Percentiles rank a stretch among this genome's conserved stretches.
phyloP scores from a whole-genome alignment of 2,113 vertebrate species.

The Onychostruthus taczanowskii region DNA sequence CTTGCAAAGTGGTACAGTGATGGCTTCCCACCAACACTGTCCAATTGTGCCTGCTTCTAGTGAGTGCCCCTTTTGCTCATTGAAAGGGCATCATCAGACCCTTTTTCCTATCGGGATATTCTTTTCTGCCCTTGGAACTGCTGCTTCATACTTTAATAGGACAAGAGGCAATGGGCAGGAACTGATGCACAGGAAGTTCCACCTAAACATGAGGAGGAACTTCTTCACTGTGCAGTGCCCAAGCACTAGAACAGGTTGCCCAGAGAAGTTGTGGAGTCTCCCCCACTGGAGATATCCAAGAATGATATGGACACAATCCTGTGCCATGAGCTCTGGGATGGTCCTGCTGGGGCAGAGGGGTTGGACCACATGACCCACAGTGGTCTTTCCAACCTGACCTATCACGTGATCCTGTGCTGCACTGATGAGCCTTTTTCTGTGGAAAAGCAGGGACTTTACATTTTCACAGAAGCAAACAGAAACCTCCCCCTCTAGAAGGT shows the following conservation, averaged over 20 bases:
- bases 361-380: background rate
- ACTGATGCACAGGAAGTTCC: background rate
- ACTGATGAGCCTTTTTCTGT: fast-evolving
- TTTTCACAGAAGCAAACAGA: background rate
- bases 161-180: background rate
- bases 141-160: background rate
- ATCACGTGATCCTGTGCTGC: background rate
- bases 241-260: background rate
- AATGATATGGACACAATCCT: background rate
- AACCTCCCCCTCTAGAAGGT: background rate
- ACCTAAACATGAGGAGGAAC: background rate
- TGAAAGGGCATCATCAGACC: background rate
- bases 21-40: background rate
- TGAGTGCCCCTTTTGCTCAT: background rate
- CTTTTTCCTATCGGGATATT: fast-evolving
- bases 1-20: fast-evolving
- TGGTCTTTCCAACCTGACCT: background rate
- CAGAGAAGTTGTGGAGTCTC: background rate
- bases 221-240: background rate
- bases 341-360: background rate
- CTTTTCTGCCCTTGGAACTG: background rate
- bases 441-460: background rate
- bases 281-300: background rate
- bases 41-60: too few species aligned
- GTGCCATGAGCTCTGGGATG: background rate